Evolutionary conservation across 2,797 vertebrate genomes (phyloP).

Genomic region (Naso thynnoides): DNA sequence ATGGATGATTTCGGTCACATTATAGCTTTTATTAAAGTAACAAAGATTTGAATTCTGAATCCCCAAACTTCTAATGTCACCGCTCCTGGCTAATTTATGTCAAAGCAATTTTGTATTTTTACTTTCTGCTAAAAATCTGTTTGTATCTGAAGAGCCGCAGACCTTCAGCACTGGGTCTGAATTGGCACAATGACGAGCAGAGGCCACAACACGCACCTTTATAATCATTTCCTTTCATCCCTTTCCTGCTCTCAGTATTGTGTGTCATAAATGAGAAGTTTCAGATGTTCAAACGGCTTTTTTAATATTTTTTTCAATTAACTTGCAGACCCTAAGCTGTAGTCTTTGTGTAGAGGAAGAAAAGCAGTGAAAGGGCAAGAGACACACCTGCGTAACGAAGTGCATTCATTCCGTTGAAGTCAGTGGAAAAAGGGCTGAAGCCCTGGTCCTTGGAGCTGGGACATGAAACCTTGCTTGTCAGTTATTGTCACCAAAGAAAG

Average conservation of each 20-base stretch:
- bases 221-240: slow-evolving; percentile 56
- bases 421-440: background rate
- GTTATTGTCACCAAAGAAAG: slow-evolving; percentile 61
- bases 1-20: background rate
- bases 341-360: slow-evolving; percentile 42
- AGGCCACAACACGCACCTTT: slow-evolving; percentile 46
- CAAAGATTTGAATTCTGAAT: slow-evolving; percentile 15
- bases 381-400: slow-evolving; percentile 45
- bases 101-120: slow-evolving; percentile 12
- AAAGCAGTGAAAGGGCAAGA: slow-evolving; percentile 45
- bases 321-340: slow-evolving; percentile 47
- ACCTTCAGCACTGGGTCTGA: slow-evolving; percentile 50
- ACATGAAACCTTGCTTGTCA: slow-evolving; percentile 65
- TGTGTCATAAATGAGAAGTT: slow-evolving; percentile 51
- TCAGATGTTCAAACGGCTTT: slow-evolving; percentile 40
- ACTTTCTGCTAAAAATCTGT: slow-evolving; percentile 22
- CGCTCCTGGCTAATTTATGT: slow-evolving; percentile 13
- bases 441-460: slow-evolving; percentile 43
- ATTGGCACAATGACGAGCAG: slow-evolving; percentile 30
- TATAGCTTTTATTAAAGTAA: slow-evolving; percentile 22
- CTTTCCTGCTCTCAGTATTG: slow-evolving; percentile 37
- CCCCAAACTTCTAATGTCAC: slow-evolving; percentile 14
- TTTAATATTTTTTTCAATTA: slow-evolving; percentile 49
- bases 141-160: slow-evolving; percentile 45
- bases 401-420: slow-evolving; percentile 37